Conservation (phyloP, 2,888 invertebrate genomes). For the Cecidostiba fungosa region DNA sequence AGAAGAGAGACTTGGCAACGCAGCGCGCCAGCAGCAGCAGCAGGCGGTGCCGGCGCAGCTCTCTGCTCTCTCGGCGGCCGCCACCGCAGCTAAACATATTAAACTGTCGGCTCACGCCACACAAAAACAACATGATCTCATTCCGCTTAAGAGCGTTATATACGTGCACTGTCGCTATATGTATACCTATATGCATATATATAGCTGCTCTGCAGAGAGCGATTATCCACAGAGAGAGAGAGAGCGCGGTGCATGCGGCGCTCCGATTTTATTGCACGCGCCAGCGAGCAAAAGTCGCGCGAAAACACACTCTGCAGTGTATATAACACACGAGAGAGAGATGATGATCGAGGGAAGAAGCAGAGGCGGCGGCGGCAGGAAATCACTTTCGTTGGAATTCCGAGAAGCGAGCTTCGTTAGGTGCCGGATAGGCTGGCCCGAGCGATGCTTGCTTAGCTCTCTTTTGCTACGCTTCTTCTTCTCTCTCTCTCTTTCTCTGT, state of each 20-base stretch:
- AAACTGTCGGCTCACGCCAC: constrained; percentile 79
- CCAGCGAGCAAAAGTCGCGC: background rate
- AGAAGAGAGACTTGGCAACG: constrained; percentile 67
- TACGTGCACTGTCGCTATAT: background rate
- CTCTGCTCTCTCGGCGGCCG: constrained; percentile 61
- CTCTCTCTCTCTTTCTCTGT: background rate
- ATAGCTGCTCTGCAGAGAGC: background rate
- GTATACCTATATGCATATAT: background rate
- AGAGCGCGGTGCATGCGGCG: background rate
- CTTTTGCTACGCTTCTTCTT: constrained; percentile 21
- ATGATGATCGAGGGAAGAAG: constrained; percentile 23
- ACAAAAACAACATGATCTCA: constrained; percentile 80
- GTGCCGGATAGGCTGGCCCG: constrained; percentile 22
- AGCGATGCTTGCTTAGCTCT: constrained; percentile 2
- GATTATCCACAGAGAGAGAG: background rate
- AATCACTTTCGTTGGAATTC: constrained; percentile 65
- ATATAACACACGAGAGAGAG: background rate
- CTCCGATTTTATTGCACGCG: background rate
- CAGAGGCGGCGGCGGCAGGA: constrained; percentile 37
- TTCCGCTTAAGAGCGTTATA: constrained; percentile 67
- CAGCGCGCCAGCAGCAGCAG: constrained; percentile 33
- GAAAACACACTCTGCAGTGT: background rate
- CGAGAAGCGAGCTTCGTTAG: constrained; percentile 52
- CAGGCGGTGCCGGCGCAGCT: constrained; percentile 68
- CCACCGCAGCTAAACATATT: constrained; percentile 77